Evolutionary conservation across 2,888 invertebrate genomes (phyloP).

Genomic region (Acleris sparsana): DNA sequence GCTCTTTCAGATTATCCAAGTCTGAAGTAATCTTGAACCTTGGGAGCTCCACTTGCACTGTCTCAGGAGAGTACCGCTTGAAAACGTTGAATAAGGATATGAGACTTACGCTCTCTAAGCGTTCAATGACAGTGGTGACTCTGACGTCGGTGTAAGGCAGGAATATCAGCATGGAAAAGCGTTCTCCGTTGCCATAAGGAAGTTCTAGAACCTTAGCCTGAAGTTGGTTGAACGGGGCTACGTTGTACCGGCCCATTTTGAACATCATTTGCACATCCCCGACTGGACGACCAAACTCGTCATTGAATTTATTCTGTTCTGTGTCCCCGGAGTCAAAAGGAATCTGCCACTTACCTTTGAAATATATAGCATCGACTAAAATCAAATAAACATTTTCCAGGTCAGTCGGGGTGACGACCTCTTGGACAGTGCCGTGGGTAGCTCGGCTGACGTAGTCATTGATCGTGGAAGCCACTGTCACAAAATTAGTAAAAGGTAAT

Average conservation of each 20-base stretch:
- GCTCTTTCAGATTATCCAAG: slow-evolving; percentile 70
- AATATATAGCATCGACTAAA: slow-evolving; percentile 67
- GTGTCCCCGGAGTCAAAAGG: slow-evolving; percentile 59
- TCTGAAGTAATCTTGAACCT: slow-evolving; percentile 83
- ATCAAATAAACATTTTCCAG: slow-evolving; percentile 53
- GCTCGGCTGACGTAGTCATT: slow-evolving; percentile 60
- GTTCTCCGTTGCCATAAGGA: slow-evolving; percentile 61
- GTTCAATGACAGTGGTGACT: slow-evolving; percentile 71
- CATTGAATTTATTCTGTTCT: slow-evolving; percentile 58
- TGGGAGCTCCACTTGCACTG: slow-evolving; percentile 83
- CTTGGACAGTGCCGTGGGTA: slow-evolving; percentile 64
- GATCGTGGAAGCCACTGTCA: slow-evolving; percentile 52
- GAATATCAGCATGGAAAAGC: slow-evolving; percentile 85
- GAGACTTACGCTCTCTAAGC: slow-evolving; percentile 72
- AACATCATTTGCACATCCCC: slow-evolving; percentile 71
- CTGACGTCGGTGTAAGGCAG: slow-evolving; percentile 78
- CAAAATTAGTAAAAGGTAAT: slow-evolving; percentile 53
- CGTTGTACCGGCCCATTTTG: slow-evolving; percentile 48
- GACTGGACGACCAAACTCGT: slow-evolving; percentile 50
- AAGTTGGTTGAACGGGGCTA: slow-evolving; percentile 47
- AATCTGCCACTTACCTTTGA: slow-evolving; percentile 65
- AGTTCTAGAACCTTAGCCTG: slow-evolving; percentile 62
- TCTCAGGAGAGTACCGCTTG: slow-evolving; percentile 56
- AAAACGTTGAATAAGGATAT: slow-evolving; percentile 73
- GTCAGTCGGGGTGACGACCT: slow-evolving; percentile 61